Evolutionary conservation across 1,140 invertebrate species (phyloP), one percentile per base, ranked within the genome.

Genomic region (Caenorhabditis tropicalis): DNA sequence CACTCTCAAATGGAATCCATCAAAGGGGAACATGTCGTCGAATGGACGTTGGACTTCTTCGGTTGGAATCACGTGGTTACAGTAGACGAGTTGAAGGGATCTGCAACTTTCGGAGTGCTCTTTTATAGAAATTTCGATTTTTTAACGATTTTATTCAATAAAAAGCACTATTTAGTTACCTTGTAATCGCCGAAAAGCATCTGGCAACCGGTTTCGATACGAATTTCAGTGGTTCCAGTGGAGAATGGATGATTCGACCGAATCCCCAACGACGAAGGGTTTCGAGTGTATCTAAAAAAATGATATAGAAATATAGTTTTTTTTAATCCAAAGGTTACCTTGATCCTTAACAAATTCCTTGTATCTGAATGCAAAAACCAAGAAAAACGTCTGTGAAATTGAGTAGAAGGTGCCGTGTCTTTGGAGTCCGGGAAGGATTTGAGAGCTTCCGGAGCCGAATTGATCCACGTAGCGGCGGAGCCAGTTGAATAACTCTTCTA

Each of bases 21-120:
- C 79, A 24, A 85, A 53, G 7, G 80, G 80, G 33, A 82, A 85
- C 33, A 53, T 56, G 33, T 82, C 36, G 7, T 82, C 80, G 70
- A 81, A 85, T 48, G 79, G 65, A n/a, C 81, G 16, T 48, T 82
- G 51, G 7, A 58, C 51, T 16, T 82, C 81, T 65, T 80, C 79
- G 12, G 29, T 33, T 10, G 80, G 82, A 53, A 87, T 70, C 10
- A 87, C 48, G 58, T 87, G 86, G 39, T 82, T 85, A 39, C 87
- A 87, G 82, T 87, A 87, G 10, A 87, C 85, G 7, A 87, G 60
- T 79, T 87, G 86, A 19, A 87, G 84, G 49, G 86, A 87, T 31
- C 86, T 81, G 39, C 24, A 86, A 65, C 46, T 36, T 79, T 74
- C 21, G 58, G 21, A 56, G 51, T 79, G 3, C 43, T 29, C 65